phyloP scores from a whole-genome alignment of 2,888 invertebrate genomes.

The Amphiduros pacificus region DNA sequence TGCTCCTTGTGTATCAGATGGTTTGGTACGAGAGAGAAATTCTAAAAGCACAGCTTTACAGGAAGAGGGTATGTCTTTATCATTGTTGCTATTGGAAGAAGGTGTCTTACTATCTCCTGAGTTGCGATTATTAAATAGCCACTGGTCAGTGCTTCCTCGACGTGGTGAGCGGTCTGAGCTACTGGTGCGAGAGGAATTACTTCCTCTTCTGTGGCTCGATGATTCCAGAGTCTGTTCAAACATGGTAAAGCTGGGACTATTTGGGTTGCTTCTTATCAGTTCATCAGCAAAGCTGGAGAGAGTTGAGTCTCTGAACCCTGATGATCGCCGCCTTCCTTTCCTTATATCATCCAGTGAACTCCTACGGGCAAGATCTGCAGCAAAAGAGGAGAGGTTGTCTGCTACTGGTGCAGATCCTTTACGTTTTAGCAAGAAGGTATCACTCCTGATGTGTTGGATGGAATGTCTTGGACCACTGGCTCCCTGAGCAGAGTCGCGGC shows the following conservation, averaged over 20 bases:
- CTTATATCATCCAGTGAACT: not conserved
- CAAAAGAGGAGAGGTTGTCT: not conserved
- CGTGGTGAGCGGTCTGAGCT: not conserved
- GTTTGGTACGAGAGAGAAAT: not conserved
- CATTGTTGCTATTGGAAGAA: not conserved
- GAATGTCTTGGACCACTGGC: no score
- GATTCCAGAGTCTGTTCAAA: no score
- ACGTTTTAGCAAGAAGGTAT: no score
- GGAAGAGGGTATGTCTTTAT: not conserved
- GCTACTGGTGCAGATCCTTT: not conserved
- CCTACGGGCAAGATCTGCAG: not conserved
- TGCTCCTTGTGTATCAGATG: not conserved
- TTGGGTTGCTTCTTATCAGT: constrained; percentile 27
- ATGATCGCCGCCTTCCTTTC: not conserved
- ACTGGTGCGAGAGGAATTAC: not conserved
- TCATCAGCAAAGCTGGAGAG: constrained; percentile 51
- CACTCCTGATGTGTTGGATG: no score
- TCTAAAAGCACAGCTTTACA: not conserved
- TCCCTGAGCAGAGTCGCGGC: no score
- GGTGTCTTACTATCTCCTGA: not conserved
- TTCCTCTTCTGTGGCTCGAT: not conserved
- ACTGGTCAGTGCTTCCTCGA: not conserved
- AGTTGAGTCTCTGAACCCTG: constrained; percentile 42
- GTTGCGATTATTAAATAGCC: not conserved
- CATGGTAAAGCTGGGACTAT: not conserved